phyloP scores from a whole-genome alignment of 2,113 vertebrate genomes.

The Nothoprocta perdicaria region DNA sequence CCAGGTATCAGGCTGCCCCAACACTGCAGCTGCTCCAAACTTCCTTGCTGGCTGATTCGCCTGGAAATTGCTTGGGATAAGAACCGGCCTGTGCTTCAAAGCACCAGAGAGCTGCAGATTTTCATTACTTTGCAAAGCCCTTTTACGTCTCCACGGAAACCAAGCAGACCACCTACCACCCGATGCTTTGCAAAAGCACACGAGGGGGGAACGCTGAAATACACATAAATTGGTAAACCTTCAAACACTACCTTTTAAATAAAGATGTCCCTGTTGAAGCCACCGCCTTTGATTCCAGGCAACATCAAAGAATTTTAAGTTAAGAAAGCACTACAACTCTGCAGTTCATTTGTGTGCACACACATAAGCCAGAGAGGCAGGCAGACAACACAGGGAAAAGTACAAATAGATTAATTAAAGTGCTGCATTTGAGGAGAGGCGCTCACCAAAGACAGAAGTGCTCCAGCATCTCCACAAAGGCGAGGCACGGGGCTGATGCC shows the following conservation, averaged over 20 bases:
- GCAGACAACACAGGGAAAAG: conserved; percentile 55
- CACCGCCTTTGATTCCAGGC: conserved; percentile 56
- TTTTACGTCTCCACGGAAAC: conserved; percentile 72
- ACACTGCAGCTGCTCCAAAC: neutral
- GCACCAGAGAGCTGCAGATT: conserved; percentile 20
- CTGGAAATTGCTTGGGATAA: neutral
- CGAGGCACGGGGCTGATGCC: conserved; percentile 62
- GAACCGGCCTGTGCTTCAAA: conserved; percentile 23
- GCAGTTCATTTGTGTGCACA: neutral
- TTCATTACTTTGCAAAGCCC: conserved; percentile 55
- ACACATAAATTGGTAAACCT: conserved; percentile 56
- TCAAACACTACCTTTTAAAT: conserved; percentile 72
- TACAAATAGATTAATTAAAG: conserved; percentile 75
- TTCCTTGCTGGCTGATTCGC: neutral
- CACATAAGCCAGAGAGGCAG: neutral
- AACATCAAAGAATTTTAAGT: conserved; percentile 60
- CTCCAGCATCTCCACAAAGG: conserved; percentile 53
- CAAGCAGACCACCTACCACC: conserved; percentile 71
- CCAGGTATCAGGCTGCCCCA: neutral
- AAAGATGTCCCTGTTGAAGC: conserved; percentile 58
- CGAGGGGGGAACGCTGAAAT: conserved; percentile 40
- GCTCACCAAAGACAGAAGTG: conserved; percentile 44
- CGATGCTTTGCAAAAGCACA: conserved; percentile 36
- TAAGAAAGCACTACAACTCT: conserved; percentile 50
- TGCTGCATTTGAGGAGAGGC: conserved; percentile 52